A percentile compares a stretch with the other conserved stretches of the same genome.
Evolutionary conservation across 2,113 vertebrate species (phyloP).

Genomic region (Pelodiscus sinensis): DNA sequence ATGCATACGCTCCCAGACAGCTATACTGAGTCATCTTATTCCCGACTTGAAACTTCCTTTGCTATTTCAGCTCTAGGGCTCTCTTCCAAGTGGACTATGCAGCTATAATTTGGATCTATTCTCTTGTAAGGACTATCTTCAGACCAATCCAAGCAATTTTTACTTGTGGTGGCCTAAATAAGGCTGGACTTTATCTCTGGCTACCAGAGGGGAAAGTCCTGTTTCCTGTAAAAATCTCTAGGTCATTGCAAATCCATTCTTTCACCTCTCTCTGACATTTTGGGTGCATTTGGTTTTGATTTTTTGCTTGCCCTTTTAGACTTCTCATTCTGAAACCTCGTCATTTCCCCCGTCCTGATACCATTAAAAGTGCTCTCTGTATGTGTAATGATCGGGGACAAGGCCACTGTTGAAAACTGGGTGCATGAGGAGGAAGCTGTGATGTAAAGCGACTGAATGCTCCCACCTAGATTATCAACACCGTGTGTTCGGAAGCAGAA

Average conservation of each 20-base stretch:
- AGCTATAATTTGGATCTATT: neutral
- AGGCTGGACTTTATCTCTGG: slow-evolving; percentile 28
- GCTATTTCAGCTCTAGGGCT: neutral
- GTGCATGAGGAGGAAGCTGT: neutral
- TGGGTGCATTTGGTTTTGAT: neutral
- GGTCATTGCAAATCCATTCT: neutral
- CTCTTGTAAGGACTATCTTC: slow-evolving; percentile 14
- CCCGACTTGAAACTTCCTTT: neutral
- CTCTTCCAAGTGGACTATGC: neutral
- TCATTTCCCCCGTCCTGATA: neutral
- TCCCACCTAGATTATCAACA: neutral
- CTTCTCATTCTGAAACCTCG: neutral
- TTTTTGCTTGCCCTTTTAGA: slow-evolving; percentile 2
- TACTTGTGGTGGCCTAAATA: neutral
- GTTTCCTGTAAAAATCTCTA: neutral
- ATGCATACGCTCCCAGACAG: rapidly evolving
- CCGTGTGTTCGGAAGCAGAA: neutral
- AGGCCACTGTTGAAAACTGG: neutral
- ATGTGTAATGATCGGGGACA: neutral
- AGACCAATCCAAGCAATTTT: slow-evolving; percentile 35
- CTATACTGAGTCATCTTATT: neutral
- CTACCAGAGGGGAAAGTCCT: neutral
- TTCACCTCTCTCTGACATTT: neutral
- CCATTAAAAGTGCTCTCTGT: neutral
- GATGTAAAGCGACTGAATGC: neutral